phyloP scores from a whole-genome alignment of 2,888 invertebrate genomes.

The Drosophila sordidula region DNA sequence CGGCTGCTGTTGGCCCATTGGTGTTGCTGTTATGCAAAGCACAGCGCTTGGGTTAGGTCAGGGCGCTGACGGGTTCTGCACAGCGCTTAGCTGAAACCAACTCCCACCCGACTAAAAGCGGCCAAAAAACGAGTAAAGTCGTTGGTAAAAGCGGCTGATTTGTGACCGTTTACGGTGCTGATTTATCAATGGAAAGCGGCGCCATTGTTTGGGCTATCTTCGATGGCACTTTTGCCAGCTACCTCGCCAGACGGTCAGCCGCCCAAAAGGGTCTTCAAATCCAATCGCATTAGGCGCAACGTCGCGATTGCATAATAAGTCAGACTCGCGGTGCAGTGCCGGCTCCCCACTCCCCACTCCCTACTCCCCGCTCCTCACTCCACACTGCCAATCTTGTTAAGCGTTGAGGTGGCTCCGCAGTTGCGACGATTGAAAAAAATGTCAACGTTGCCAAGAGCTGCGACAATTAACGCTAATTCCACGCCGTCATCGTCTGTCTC shows the following conservation, averaged over 20 bases:
- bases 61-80: slow-evolving; percentile 40
- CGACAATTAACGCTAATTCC: slow-evolving; percentile 72
- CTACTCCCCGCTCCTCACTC: not conserved
- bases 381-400: slow-evolving; percentile 61
- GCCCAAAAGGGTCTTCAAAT: slow-evolving; percentile 46
- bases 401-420: slow-evolving; percentile 45
- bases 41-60: slow-evolving; percentile 48
- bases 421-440: slow-evolving; percentile 39
- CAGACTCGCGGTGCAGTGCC: not conserved
- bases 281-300: slow-evolving; percentile 58
- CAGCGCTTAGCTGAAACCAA: slow-evolving; percentile 1
- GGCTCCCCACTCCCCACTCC: not conserved
- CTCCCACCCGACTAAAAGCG: not conserved
- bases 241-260: not conserved
- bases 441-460: slow-evolving; percentile 57
- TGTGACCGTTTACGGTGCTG: slow-evolving; percentile 51
- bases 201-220: slow-evolving; percentile 43
- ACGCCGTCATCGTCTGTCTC: slow-evolving; percentile 39
- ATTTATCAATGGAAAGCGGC: slow-evolving; percentile 59
- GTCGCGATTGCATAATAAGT: slow-evolving; percentile 47
- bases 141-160: slow-evolving; percentile 56
- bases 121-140: slow-evolving; percentile 1
- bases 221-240: slow-evolving; percentile 34
- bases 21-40: slow-evolving; percentile 51
- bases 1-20: slow-evolving; percentile 2